A percentile compares a stretch with the other conserved stretches of the same genome.
These are phyloP conservation scores for Enteromius treurensis DNA, from an alignment of 2,797 vertebrate species.

Conservation along the genomic window DNA sequence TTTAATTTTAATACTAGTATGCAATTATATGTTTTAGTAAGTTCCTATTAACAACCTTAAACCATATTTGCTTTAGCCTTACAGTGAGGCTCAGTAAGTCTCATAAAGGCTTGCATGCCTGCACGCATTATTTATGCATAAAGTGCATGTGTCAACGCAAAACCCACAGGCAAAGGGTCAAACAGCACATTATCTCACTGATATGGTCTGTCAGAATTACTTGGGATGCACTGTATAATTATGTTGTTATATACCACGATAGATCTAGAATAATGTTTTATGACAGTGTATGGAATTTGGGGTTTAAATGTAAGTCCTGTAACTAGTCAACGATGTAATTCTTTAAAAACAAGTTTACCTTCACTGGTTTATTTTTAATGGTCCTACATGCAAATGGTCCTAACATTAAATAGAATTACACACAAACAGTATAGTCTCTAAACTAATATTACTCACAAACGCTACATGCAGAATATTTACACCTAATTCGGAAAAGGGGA, in stretches of 20 bases:
- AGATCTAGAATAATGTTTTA: not conserved
- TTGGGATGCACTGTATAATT: not conserved
- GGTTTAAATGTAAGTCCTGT: not conserved
- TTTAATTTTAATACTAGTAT: not conserved
- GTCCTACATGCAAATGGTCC: not conserved
- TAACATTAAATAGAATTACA: not conserved
- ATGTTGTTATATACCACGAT: not conserved
- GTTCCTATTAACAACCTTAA: not conserved
- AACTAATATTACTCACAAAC: not conserved
- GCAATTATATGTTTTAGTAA: not conserved
- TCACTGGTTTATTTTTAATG: not conserved
- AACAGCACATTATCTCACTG: not conserved
- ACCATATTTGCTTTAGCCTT: not conserved
- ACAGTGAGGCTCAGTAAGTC: not conserved
- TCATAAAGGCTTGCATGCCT: not conserved
- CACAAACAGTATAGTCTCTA: not conserved
- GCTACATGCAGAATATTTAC: not conserved
- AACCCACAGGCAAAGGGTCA: not conserved
- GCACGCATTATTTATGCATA: slow-evolving; percentile 7
- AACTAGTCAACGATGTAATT: not conserved
- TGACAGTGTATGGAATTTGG: not conserved
- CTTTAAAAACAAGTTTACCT: not conserved
- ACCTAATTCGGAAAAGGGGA: not conserved
- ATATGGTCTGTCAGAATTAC: not conserved
- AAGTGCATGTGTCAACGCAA: slow-evolving; percentile 14